Conservation (phyloP, 2,888 invertebrate species). For the Pollenia amentaria region DNA sequence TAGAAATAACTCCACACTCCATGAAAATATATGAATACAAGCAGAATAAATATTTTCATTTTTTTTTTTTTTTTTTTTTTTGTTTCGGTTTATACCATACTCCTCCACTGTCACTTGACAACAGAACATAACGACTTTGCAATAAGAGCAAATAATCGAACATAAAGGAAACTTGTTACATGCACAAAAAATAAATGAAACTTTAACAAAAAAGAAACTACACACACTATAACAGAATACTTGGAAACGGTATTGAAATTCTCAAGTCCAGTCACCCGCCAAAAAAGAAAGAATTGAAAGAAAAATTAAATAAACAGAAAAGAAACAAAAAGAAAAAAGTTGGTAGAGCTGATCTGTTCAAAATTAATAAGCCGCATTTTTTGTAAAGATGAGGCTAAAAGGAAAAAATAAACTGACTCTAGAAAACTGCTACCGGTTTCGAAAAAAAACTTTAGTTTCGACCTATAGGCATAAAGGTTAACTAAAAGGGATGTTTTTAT, state of each 20-base stretch:
- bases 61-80: conserved; percentile 31
- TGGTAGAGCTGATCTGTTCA: conserved; percentile 51
- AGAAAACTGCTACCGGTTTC: not conserved
- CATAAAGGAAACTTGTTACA: conserved; percentile 57
- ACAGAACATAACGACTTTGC: conserved; percentile 56
- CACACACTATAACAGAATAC: conserved; percentile 59
- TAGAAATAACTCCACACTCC: conserved; percentile 43
- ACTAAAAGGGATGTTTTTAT: too few species aligned
- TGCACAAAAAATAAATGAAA: conserved; percentile 22
- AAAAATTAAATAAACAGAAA: not conserved
- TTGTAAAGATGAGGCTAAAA: not conserved
- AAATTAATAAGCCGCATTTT: conserved; percentile 26
- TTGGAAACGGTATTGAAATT: conserved; percentile 74
- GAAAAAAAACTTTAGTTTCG: too few species aligned
- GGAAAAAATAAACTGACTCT: not conserved
- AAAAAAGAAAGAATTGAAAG: conserved; percentile 36
- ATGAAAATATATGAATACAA: conserved; percentile 41
- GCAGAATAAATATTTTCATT: conserved; percentile 45
- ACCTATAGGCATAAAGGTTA: too few species aligned
- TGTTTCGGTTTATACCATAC: conserved; percentile 46
- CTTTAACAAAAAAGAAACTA: conserved; percentile 28
- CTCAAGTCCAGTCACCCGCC: conserved; percentile 68
- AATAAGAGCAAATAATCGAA: conserved; percentile 60
- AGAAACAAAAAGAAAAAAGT: conserved; percentile 14
- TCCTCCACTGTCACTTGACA: conserved; percentile 75